Evolutionary conservation across 2,113 vertebrate species (phyloP).

Genomic region (Sterna hirundo): DNA sequence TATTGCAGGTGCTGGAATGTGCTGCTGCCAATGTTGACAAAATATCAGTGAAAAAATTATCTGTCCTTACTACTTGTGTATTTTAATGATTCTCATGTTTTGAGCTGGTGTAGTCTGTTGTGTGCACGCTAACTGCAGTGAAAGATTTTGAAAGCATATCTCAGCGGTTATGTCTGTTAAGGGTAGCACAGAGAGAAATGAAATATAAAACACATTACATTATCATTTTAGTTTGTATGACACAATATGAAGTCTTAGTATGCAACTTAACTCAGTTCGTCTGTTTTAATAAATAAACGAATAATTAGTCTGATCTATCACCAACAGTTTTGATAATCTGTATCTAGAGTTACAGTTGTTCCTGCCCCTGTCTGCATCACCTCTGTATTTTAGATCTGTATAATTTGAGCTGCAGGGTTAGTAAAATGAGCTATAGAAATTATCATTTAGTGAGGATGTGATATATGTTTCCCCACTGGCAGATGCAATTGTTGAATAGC

Average conservation of each 20-base stretch:
- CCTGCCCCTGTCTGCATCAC: background rate
- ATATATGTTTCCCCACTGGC: background rate
- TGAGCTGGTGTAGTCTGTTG: background rate
- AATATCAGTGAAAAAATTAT: background rate
- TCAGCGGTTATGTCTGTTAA: background rate
- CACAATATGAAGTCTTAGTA: background rate
- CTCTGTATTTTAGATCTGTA: background rate
- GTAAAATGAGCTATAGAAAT: background rate
- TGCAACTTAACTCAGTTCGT: background rate
- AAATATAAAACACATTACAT: background rate
- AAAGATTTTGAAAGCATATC: background rate
- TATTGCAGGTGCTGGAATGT: background rate
- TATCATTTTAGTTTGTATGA: background rate
- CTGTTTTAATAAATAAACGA: background rate
- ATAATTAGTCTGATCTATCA: background rate
- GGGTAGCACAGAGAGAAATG: background rate
- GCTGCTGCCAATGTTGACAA: background rate
- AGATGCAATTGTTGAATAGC: background rate
- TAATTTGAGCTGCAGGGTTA: background rate
- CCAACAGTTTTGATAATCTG: background rate
- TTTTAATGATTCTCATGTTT: background rate
- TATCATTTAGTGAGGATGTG: background rate
- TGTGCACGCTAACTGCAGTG: background rate
- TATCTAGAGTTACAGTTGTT: background rate
- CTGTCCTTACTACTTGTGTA: background rate